Base-by-base conservation (phyloP, 1,140 invertebrate genomes). In the Bombus breviceps region DNA sequence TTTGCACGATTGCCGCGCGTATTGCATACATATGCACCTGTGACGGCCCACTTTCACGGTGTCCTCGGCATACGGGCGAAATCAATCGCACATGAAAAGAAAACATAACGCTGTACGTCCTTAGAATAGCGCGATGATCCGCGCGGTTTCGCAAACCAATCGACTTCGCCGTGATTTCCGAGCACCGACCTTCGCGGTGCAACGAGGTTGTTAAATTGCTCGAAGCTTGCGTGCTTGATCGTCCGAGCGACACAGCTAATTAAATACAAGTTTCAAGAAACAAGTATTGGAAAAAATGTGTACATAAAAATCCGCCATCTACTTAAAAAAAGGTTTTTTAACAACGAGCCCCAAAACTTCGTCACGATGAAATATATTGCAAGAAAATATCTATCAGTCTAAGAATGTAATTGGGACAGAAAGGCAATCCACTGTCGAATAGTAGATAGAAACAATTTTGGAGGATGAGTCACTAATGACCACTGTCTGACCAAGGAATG, bases 21-120 rank as follows among this genome's bases (percentile, higher is more conserved):
- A 34, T 74, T 76, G 86, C 83, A 86, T 90, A 86, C 89, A 81
- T 88, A 90, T 76, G 89, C 86, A 90, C 83, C 86, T 87, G 86
- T 64, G 32, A 15, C 83, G 83, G 64, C 83, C 86, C 76, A 87
- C 83, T 87, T 87, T 87, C 83, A 32, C 69, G 47, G 22, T 79
- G 71, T 85, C 74, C 86, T 79, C 75, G 59, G 41, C 74, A 82
- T 82, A 81, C 85, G 80, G 78, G 80, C 85, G 79, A 73, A 85
- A 85, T 81, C 78, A 85, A 81, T 85, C 83, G 83, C 59, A 41
- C 53, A 59, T 41, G 78, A 13, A 66, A 85, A 81, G 57, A 64
- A 81, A 81, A 85, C 77, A 37, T 12, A 47, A 39, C 57, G 72
- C 32, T 41, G n/a, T 39, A 39, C 81, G 72, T 64, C 73, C 81